Conservation (phyloP, 2,888 invertebrate genomes). For the Synergus japonicus region DNA sequence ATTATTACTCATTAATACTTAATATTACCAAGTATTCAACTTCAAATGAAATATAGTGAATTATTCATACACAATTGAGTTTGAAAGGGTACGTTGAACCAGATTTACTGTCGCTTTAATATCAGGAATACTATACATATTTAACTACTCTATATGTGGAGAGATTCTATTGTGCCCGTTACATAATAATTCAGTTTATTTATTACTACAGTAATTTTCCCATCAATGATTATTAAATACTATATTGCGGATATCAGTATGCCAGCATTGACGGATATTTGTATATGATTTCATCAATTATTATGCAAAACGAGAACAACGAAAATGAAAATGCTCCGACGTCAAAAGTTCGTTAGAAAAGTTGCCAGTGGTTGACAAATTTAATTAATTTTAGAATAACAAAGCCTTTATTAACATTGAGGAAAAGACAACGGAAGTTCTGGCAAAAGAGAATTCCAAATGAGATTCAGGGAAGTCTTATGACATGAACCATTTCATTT, state of each 20-base stretch:
- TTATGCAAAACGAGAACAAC: neutral
- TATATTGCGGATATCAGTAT: neutral
- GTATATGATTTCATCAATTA: neutral
- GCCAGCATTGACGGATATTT: neutral
- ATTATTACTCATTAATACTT: no score
- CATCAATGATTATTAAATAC: neutral
- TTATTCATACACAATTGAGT: neutral
- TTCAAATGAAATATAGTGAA: neutral
- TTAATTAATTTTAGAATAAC: constrained; percentile 12
- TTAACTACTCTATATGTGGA: neutral
- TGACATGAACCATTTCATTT: constrained; percentile 46
- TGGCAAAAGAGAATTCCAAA: constrained; percentile 1
- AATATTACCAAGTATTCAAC: neutral
- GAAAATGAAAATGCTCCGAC: neutral
- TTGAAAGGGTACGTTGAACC: neutral
- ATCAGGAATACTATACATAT: neutral
- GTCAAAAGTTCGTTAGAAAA: neutral
- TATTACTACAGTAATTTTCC: neutral
- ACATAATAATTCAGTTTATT: neutral
- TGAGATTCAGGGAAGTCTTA: constrained; percentile 21
- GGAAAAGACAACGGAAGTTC: neutral
- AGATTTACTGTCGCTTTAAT: neutral
- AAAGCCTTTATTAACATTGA: neutral
- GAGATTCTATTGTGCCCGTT: neutral
- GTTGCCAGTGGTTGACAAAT: neutral